Base-by-base conservation (phyloP, 2,888 invertebrate species). In the Drosophila yooni region DNA sequence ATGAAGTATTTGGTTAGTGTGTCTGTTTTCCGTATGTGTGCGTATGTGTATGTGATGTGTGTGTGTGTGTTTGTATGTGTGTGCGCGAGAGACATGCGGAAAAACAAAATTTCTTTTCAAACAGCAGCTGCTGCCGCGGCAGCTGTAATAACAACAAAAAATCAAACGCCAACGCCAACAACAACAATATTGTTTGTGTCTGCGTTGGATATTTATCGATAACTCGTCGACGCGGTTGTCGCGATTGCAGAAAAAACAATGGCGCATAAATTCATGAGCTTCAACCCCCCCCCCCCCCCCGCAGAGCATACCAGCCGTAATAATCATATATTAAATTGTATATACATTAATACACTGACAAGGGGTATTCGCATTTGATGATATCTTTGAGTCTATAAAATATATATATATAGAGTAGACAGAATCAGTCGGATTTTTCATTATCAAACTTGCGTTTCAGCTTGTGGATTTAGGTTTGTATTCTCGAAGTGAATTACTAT, bases 291-390 rank as follows among this genome's bases (percentile, higher is more conserved):
- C 48, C 54, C 40, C 21, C 21, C 21, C 21, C 69, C 58, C 36
- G 31, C 50, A 67, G 57, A n/a, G n/a, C 15, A 10, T n/a, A 64
- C 50, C 72, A 74, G 71, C 70, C 74, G 60, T 87, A 84, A 84
- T 84, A 84, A 84, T 87, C 84, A 84, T 84, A 84, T 87, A 84
- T 84, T 87, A 87, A 74, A 78, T 77, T 77, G 53, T 62, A 61
- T 60, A 62, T 18, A 25, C 31, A 21, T 33, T 21, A 33, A 43
- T 43, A 43, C 57, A 40, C 31, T 43, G 10, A 1, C 57, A 15
- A 15, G 6, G 40, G 31, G 57, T 31, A 57, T 31, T 43, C 18
- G 31, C 6, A 15, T 21, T 57, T 31, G n/a, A 2, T 15, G 46
- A 25, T 15, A 15, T 15, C 25, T 15, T 46, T 46, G 15, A 46